Conservation (phyloP, 2,113 vertebrate genomes). For the Vidua chalybeata region DNA sequence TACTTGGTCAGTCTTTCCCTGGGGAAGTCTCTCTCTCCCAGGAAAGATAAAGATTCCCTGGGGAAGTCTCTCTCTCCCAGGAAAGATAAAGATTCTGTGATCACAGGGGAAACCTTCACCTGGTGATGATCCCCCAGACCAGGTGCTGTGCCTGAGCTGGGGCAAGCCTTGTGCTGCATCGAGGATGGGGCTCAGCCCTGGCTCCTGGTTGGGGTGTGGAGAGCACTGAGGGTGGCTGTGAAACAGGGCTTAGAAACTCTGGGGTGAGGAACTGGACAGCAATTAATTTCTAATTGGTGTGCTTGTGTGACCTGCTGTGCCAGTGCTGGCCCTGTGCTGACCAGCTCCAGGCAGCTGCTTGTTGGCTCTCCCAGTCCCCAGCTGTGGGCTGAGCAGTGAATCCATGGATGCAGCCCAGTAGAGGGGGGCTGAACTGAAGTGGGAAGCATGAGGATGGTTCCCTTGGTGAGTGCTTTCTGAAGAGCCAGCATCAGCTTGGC, state of each 20-base stretch:
- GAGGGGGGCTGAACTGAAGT: neutral
- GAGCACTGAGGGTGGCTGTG: neutral
- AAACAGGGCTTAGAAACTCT: neutral
- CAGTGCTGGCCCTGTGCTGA: neutral
- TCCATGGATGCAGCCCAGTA: neutral
- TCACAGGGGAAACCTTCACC: neutral
- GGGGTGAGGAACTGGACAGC: neutral
- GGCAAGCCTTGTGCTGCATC: neutral
- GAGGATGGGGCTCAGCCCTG: neutral
- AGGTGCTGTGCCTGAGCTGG: neutral
- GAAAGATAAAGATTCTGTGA: neutral
- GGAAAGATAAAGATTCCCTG: neutral
- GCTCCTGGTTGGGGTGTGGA: neutral
- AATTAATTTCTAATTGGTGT: neutral
- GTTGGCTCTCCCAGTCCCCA: neutral
- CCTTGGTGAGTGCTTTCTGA: fast-evolving
- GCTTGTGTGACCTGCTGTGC: neutral
- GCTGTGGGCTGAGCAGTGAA: neutral
- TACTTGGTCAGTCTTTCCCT: neutral
- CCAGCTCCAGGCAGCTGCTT: neutral
- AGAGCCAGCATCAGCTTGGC: neutral
- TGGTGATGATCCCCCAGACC: neutral
- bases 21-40: neutral
- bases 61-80: neutral
- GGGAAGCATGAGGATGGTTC: neutral